Evolutionary conservation across 1,140 invertebrate species (phyloP).

Genomic region (Papilio polyxenes): DNA sequence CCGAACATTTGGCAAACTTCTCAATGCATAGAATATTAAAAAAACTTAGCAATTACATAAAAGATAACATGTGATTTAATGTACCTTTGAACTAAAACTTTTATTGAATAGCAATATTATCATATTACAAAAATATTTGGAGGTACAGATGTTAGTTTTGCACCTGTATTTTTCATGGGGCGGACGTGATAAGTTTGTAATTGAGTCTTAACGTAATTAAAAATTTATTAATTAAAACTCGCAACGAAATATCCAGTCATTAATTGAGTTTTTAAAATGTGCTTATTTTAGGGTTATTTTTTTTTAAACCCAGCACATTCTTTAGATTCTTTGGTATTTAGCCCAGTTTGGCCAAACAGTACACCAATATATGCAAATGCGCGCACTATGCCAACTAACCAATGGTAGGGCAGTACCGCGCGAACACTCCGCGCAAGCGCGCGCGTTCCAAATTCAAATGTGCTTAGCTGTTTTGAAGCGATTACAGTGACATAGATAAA

Average conservation of each 20-base stretch:
- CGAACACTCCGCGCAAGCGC: conserved; percentile 51
- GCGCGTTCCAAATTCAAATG: conserved; percentile 50
- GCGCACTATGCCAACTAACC: conserved; percentile 57
- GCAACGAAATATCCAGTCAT: too few relatives aligned
- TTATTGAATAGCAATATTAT: too few relatives aligned
- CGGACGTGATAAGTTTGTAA: not conserved
- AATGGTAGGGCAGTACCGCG: conserved; percentile 63
- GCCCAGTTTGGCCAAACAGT: conserved; percentile 25
- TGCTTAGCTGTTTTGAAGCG: conserved; percentile 47
- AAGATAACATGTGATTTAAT: too few relatives aligned
- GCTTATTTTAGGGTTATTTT: too few relatives aligned
- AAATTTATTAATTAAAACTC: too few relatives aligned
- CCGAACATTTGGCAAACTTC: conserved; percentile 3
- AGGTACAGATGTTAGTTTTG: too few relatives aligned
- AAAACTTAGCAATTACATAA: not conserved
- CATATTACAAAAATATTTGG: too few relatives aligned
- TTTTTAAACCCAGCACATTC: not conserved
- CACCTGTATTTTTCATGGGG: too few relatives aligned
- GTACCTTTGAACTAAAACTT: too few relatives aligned
- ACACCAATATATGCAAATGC: conserved; percentile 56
- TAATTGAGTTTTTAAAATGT: too few relatives aligned
- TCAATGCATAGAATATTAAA: not conserved
- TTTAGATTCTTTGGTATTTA: not conserved
- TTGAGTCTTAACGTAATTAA: not conserved
- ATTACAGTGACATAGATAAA: conserved; percentile 42